These are phyloP conservation scores for Eugnorisma glareosa DNA, from an alignment of 2,888 invertebrate species.

Conservation along the genomic window DNA sequence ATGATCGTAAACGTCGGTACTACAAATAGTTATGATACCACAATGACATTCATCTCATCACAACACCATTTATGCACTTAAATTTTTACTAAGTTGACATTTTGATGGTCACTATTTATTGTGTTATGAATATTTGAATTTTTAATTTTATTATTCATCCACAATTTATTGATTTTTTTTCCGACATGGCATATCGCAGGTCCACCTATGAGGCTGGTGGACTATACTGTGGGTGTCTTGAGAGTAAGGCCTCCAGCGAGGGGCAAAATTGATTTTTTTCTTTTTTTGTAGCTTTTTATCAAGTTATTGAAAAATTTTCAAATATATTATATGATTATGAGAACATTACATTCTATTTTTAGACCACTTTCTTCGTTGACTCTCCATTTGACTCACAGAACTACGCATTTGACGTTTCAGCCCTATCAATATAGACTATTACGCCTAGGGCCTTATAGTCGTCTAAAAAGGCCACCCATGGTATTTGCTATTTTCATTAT, in stretches of 20 bases:
- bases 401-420: neutral
- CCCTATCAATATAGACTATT: neutral
- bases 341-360: neutral
- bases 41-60: slow-evolving; percentile 46
- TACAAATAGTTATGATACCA: slow-evolving; percentile 38
- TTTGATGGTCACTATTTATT: slow-evolving; percentile 35
- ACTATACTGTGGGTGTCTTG: too few species aligned
- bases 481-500: neutral
- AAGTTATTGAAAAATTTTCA: neutral
- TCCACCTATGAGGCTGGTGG: too few species aligned
- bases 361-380: neutral
- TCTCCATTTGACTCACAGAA: neutral
- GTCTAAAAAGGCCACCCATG: neutral
- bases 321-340: neutral
- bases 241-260: too few species aligned
- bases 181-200: too few species aligned
- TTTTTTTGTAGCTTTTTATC: neutral
- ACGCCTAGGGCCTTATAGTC: too few species aligned
- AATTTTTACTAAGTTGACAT: slow-evolving; percentile 34
- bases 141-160: neutral
- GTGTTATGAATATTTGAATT: slow-evolving; percentile 2
- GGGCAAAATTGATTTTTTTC: too few species aligned
- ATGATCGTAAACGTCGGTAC: slow-evolving; percentile 45
- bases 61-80: slow-evolving; percentile 39
- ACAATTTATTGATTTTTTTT: neutral